Evolutionary conservation across 2,113 vertebrate genomes (phyloP).

Genomic region (Fregetta grallaria): DNA sequence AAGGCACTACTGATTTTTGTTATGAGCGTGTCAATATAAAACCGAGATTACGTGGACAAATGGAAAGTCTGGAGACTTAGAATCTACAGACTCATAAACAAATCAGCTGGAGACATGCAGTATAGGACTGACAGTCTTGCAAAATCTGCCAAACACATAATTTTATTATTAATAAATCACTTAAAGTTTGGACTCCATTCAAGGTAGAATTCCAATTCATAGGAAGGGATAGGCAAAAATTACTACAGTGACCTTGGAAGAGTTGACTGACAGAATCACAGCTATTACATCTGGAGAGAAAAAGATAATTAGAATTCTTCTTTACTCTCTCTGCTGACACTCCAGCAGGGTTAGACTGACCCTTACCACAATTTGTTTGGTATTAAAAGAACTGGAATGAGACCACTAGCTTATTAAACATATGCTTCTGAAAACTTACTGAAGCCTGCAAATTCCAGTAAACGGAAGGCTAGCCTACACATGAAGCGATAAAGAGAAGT

Average conservation of each 20-base stretch:
- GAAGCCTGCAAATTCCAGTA: background rate
- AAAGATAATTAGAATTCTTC: background rate
- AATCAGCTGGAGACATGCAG: background rate
- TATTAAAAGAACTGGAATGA: background rate
- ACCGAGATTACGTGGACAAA: background rate
- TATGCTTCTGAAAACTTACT: background rate
- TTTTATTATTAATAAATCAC: background rate
- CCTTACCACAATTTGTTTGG: background rate
- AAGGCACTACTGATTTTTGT: background rate
- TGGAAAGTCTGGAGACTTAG: background rate
- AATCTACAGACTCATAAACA: background rate
- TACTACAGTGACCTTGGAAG: background rate
- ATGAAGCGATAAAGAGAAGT: background rate
- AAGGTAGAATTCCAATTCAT: background rate
- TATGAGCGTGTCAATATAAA: background rate
- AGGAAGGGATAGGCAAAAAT: background rate
- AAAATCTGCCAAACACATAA: background rate
- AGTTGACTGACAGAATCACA: background rate
- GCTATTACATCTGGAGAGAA: background rate
- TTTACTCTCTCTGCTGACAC: background rate
- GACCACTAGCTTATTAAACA: background rate
- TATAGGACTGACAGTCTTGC: background rate
- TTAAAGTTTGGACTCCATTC: background rate
- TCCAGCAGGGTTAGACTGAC: background rate
- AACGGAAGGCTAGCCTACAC: background rate